Evolutionary conservation across 2,113 vertebrate species (phyloP).

Genomic region (Narcine bancroftii): DNA sequence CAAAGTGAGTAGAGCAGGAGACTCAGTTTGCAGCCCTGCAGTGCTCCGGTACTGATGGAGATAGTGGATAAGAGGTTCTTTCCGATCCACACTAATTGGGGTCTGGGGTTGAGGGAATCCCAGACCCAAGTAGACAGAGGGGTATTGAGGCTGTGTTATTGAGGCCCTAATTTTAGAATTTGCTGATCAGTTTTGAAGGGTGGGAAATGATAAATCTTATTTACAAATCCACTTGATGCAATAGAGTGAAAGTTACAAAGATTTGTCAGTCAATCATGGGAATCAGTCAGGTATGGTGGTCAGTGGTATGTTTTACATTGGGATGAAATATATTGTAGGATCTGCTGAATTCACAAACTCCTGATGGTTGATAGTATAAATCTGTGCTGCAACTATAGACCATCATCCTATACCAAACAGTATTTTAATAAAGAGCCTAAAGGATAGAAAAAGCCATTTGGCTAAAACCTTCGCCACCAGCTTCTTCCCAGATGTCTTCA

Average conservation of each 20-base stretch:
- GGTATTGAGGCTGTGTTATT: too few species aligned
- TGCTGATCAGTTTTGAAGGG: too few species aligned
- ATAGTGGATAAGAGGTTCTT: too few species aligned
- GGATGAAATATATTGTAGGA: background rate
- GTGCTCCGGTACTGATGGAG: too few species aligned
- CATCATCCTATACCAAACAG: background rate
- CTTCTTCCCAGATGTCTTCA: background rate
- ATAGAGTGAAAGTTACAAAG: background rate
- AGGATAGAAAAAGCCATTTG: background rate
- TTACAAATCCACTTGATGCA: background rate
- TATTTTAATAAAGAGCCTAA: background rate
- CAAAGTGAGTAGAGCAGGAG: too few species aligned
- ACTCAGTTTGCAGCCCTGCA: too few species aligned
- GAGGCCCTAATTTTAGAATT: too few species aligned
- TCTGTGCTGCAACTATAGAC: background rate
- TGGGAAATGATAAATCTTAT: too few species aligned
- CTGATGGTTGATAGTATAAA: background rate
- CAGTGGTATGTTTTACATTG: background rate
- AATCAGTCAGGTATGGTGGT: background rate
- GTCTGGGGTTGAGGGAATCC: too few species aligned
- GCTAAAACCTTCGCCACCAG: background rate
- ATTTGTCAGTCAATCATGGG: background rate
- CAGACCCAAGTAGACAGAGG: too few species aligned
- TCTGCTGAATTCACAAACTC: background rate
- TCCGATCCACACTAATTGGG: too few species aligned